Conservation (phyloP, 2,888 invertebrate genomes). For the Blera fallax region DNA sequence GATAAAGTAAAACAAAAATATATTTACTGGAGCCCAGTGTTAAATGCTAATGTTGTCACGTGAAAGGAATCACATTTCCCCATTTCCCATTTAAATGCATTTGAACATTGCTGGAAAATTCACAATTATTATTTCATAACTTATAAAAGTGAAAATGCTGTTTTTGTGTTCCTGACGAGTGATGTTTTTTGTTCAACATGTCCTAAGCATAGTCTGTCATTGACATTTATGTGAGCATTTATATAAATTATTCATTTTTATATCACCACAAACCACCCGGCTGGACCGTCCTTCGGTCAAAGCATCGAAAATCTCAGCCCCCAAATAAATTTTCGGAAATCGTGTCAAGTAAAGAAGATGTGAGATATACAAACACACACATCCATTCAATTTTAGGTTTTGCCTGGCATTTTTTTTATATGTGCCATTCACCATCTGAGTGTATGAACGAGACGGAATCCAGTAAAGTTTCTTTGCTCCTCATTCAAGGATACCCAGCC, state of each 20-base stretch:
- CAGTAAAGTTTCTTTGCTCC: slow-evolving; percentile 17
- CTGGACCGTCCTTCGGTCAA: background rate
- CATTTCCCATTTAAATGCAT: background rate
- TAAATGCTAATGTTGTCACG: background rate
- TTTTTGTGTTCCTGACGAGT: slow-evolving; percentile 21
- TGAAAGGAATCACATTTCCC: background rate
- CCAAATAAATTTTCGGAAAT: slow-evolving; percentile 59
- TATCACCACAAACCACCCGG: slow-evolving; percentile 37
- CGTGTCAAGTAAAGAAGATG: slow-evolving; percentile 60
- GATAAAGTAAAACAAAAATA: too few species aligned
- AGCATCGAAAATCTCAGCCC: slow-evolving; percentile 51
- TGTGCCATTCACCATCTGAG: slow-evolving; percentile 20
- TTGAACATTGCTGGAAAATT: background rate
- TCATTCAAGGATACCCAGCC: slow-evolving; percentile 42
- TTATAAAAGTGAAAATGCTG: slow-evolving; percentile 25
- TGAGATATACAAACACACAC: slow-evolving; percentile 14
- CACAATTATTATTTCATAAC: slow-evolving; percentile 29
- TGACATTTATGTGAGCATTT: slow-evolving; percentile 63
- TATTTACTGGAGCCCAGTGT: background rate
- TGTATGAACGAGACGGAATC: slow-evolving; percentile 12
- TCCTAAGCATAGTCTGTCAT: slow-evolving; percentile 39
- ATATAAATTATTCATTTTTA: slow-evolving; percentile 68
- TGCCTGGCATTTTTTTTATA: slow-evolving; percentile 8
- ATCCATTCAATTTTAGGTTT: slow-evolving; percentile 4
- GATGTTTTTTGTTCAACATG: slow-evolving; percentile 25